Conservation (phyloP, 2,113 vertebrate genomes). For the Sebastes fasciatus region DNA sequence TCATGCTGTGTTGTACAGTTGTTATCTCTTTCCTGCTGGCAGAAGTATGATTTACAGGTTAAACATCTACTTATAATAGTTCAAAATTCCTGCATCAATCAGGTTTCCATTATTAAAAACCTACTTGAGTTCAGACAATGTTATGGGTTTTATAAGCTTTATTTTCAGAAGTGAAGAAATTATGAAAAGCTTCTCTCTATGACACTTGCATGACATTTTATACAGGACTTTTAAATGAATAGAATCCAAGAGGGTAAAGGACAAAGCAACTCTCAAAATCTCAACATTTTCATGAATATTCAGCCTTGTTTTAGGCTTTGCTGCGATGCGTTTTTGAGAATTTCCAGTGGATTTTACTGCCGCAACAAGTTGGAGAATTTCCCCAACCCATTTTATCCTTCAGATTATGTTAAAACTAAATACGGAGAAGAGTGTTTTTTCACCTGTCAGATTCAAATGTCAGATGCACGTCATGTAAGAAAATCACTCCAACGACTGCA, state of each 20-base stretch:
- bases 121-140: neutral
- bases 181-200: neutral
- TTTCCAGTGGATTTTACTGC: neutral
- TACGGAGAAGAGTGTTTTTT: neutral
- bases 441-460: neutral
- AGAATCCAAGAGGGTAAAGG: neutral
- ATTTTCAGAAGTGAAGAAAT: neutral
- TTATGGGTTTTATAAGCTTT: neutral
- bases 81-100: constrained; percentile 10
- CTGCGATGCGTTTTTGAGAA: neutral
- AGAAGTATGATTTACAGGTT: constrained; percentile 8
- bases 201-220: neutral
- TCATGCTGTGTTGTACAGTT: too few relatives aligned
- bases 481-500: neutral
- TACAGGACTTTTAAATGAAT: neutral
- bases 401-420: constrained; percentile 1
- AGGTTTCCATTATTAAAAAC: neutral
- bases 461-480: neutral
- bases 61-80: neutral
- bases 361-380: neutral
- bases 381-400: neutral
- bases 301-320: neutral
- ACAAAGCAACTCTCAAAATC: neutral
- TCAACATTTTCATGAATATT: neutral
- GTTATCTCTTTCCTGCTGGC: neutral